Evolutionary conservation across 2,797 vertebrate species (phyloP), one percentile per base, ranked within the genome.

Genomic region (Coreius guichenoti): DNA sequence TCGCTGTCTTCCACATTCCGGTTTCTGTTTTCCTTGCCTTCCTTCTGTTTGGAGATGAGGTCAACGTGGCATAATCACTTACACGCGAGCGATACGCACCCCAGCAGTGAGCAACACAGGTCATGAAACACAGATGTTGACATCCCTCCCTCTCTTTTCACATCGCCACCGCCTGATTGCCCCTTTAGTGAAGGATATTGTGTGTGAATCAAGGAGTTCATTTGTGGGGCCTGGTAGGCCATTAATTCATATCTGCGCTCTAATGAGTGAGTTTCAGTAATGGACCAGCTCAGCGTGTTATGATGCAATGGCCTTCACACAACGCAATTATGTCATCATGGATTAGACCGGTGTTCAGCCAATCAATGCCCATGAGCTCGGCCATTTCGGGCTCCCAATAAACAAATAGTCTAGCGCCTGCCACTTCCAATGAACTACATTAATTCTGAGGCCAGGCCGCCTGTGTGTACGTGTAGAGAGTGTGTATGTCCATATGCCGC

Each of bases 131-230:
- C 85, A 77, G 86, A 85, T 94, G 92, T 93, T 93, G 92, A 93
- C 93, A 88, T 89, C 80, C 93, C 92, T 95, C 95, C 93, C 92
- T 86, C 93, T 93, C 51, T 76, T 80, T 88, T 82, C 77, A 31
- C 21, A 29, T 80, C 54, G 2, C 5, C 33, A 6, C 47, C 1
- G 17, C 76, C 63, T 77, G 75, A 84, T 86, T 79, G 61, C 45
- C 23, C 65, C n/a, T 72, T 70, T 23, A 31, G 31, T 36, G 73
- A 47, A 54, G 75, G 79, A 88, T 89, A 91, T 83, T 90, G 76
- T 85, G 81, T 86, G 39, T 26, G 72, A 87, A 87, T 87, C 80
- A 89, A 79, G 17, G 54, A 82, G 73, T 74, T 82, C 26, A 56
- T 74, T 49, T 51, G 33, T 68, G 49, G 14, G 77, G 84, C 47